phyloP scores from a whole-genome alignment of 2,888 invertebrate genomes.

The Epirrhoe alternata region DNA sequence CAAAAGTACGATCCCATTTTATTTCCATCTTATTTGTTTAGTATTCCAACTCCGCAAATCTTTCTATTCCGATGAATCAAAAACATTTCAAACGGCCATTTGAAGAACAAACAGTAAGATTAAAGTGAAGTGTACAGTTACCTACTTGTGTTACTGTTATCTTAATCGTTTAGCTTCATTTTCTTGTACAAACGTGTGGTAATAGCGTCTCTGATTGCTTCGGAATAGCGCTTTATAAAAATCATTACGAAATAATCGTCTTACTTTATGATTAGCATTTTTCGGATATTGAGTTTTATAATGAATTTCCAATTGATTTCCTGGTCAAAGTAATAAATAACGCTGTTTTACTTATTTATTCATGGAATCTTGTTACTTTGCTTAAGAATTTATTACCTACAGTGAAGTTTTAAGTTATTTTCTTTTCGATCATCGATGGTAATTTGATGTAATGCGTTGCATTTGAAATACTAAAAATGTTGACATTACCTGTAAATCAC shows the following conservation, averaged over 20 bases:
- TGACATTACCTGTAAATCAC: background rate
- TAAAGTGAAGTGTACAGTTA: constrained; percentile 64
- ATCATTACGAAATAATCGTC: constrained; percentile 29
- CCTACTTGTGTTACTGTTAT: constrained; percentile 62
- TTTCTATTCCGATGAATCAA: constrained; percentile 28
- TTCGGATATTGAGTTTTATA: constrained; percentile 27
- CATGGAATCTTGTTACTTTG: constrained; percentile 23
- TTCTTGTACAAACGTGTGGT: constrained; percentile 59
- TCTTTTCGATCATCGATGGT: constrained; percentile 2
- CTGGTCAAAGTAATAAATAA: constrained; percentile 25
- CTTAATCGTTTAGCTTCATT: constrained; percentile 58
- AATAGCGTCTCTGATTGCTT: constrained; percentile 54
- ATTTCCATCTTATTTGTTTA: constrained; percentile 17
- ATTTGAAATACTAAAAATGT: background rate
- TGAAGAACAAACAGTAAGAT: constrained; percentile 50
- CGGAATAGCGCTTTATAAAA: constrained; percentile 35
- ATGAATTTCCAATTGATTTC: constrained; percentile 33
- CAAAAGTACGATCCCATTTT: background rate
- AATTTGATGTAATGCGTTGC: background rate
- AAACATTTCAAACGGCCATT: constrained; percentile 27
- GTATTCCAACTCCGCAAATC: constrained; percentile 26
- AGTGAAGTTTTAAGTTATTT: background rate
- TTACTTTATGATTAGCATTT: constrained; percentile 23
- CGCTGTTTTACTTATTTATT: constrained; percentile 27
- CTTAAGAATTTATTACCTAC: background rate